Conservation (phyloP, 2,888 invertebrate genomes). For the Penaeus monodon region DNA sequence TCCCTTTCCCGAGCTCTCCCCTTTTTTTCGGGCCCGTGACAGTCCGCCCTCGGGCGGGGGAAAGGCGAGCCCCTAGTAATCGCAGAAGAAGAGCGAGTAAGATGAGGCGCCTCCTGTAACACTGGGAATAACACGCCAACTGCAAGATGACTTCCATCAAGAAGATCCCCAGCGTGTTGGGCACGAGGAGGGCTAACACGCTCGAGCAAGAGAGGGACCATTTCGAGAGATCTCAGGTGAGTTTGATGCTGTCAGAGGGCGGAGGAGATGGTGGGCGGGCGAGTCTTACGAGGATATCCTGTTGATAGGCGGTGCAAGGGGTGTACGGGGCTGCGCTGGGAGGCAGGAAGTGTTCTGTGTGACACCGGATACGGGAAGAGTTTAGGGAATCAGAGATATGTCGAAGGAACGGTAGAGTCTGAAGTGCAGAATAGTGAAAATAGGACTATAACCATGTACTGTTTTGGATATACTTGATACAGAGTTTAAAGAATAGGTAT, state of each 20-base stretch:
- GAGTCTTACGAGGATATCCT: constrained; percentile 22
- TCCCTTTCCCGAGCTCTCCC: too few species aligned
- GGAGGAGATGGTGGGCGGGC: not conserved
- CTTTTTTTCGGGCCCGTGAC: too few species aligned
- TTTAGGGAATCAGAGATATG: too few species aligned
- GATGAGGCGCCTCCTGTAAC: not conserved
- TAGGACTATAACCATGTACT: not conserved
- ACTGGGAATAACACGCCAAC: not conserved
- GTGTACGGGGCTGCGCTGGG: not conserved
- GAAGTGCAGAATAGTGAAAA: not conserved
- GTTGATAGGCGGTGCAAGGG: not conserved
- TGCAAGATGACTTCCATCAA: constrained; percentile 50
- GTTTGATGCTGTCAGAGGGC: not conserved
- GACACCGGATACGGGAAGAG: too few species aligned
- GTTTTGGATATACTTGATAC: not conserved
- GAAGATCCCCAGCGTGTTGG: constrained; percentile 55
- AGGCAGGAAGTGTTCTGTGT: too few species aligned
- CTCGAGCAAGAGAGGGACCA: constrained; percentile 63
- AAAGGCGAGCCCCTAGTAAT: too few species aligned
- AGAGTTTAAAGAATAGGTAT: too few species aligned
- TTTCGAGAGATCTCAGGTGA: constrained; percentile 60
- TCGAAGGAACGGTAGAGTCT: too few species aligned
- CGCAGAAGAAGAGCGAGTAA: not conserved
- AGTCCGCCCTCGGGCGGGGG: too few species aligned
- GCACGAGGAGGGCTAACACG: constrained; percentile 54